These are phyloP conservation scores for Thamnophis sirtalis DNA, from an alignment of 2,113 vertebrate genomes.

Conservation along the genomic window DNA sequence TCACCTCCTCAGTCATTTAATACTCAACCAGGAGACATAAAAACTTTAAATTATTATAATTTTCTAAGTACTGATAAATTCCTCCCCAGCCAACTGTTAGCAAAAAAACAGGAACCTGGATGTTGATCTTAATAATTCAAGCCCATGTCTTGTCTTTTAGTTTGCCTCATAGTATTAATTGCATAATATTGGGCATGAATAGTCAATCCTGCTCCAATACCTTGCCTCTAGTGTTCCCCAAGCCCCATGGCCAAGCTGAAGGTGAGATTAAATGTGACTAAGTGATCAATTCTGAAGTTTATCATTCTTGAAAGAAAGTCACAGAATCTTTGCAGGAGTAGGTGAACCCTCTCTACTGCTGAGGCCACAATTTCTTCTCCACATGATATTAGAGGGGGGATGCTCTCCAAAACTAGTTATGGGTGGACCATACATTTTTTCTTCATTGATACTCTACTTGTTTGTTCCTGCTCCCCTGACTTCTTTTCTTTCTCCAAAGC, in stretches of 20 bases:
- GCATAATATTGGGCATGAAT: not conserved
- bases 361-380: not conserved
- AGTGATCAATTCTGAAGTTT: not conserved
- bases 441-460: not conserved
- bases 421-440: not conserved
- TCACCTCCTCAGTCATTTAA: too few species aligned
- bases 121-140: not conserved
- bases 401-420: not conserved
- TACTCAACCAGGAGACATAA: too few species aligned
- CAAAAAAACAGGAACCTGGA: not conserved
- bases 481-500: not conserved
- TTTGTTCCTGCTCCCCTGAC: not conserved
- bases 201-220: not conserved
- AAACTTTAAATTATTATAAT: not conserved
- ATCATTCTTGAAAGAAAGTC: not conserved
- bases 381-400: not conserved
- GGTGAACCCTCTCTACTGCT: not conserved
- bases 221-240: not conserved
- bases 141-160: not conserved
- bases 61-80: not conserved
- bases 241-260: not conserved
- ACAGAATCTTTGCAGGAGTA: not conserved
- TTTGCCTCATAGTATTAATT: not conserved
- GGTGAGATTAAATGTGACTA: not conserved
- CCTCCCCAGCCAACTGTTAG: not conserved